A percentile compares a stretch with the other conserved stretches of the same genome.
These are phyloP conservation scores for Petrosia ficiformis DNA, from an alignment of 37 sponge, comb jelly and placozoan species.

Conservation along the genomic window DNA sequence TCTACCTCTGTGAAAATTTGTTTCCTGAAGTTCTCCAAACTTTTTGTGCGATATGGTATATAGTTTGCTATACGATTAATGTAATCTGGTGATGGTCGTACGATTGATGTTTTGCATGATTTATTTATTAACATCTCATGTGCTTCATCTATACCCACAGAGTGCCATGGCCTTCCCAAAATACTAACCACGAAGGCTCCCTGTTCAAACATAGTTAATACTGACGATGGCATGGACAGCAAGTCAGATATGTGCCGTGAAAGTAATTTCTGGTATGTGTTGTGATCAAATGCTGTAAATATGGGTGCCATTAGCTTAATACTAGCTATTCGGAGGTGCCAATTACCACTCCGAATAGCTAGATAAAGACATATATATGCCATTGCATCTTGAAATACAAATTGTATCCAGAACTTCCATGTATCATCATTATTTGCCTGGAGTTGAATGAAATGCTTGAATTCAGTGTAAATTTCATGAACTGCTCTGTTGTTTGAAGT, in stretches of 20 bases:
- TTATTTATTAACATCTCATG: conserved; percentile 31
- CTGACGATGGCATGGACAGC: neutral
- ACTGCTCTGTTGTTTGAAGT: neutral
- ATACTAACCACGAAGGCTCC: conserved; percentile 10
- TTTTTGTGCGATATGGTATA: conserved; percentile 11
- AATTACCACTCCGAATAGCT: conserved; percentile 27
- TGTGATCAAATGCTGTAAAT: conserved; percentile 26
- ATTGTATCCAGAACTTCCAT: conserved; percentile 37
- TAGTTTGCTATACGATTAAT: conserved; percentile 7
- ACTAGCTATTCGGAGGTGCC: conserved; percentile 24
- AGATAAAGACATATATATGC: conserved; percentile 22
- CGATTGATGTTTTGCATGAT: conserved; percentile 15
- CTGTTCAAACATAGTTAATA: conserved; percentile 6
- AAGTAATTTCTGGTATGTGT: conserved; percentile 11
- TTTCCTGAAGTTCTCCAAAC: conserved; percentile 6
- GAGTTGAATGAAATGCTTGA: conserved; percentile 2
- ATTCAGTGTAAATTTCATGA: neutral
- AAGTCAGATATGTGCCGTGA: conserved; percentile 22
- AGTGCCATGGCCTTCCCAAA: conserved; percentile 1
- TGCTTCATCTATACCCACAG: conserved; percentile 33
- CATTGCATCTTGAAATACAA: conserved; percentile 21
- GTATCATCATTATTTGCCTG: conserved; percentile 16
- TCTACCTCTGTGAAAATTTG: neutral
- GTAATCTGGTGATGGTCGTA: conserved; percentile 16
- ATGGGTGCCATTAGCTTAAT: conserved; percentile 35